Conservation (phyloP, 2,888 invertebrate species). For the Xestia rhomboidea region DNA sequence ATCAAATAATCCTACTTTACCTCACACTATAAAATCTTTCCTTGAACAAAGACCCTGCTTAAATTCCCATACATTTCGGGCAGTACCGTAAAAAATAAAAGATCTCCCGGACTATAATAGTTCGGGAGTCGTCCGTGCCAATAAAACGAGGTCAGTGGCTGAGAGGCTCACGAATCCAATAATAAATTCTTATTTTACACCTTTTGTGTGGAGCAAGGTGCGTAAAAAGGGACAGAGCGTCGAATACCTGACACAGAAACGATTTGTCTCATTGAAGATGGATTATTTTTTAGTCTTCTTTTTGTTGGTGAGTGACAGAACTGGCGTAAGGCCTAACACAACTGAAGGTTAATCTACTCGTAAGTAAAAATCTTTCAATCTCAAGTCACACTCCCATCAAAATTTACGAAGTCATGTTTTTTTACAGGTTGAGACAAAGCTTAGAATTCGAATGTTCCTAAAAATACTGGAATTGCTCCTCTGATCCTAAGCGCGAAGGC, state of each 20-base stretch:
- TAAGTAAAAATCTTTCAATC: not conserved
- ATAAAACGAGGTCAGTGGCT: constrained; percentile 75
- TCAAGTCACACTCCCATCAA: not conserved
- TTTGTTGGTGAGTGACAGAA: not conserved
- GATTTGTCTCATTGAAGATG: constrained; percentile 38
- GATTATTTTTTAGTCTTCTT: constrained; percentile 7
- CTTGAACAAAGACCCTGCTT: constrained; percentile 16
- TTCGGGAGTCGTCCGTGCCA: constrained; percentile 68
- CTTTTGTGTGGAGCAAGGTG: constrained; percentile 58
- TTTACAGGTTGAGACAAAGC: not conserved
- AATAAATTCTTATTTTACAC: constrained; percentile 84
- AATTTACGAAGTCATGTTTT: not conserved
- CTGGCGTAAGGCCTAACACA: too few relatives aligned
- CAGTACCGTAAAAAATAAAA: constrained; percentile 45
- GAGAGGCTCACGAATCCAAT: constrained; percentile 76
- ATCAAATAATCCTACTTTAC: not conserved
- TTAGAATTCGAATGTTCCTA: not conserved
- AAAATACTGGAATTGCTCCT: not conserved
- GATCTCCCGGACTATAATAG: constrained; percentile 37
- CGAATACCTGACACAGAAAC: constrained; percentile 39
- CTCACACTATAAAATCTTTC: constrained; percentile 18
- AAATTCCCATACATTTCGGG: constrained; percentile 26
- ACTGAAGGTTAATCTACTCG: not conserved
- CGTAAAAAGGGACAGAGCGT: constrained; percentile 40
- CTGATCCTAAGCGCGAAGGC: too few relatives aligned